Percentiles rank a stretch among this genome's conserved stretches.
Evolutionary conservation across 2,797 vertebrate species (phyloP).

Genomic region (Discoglossus pictus): DNA sequence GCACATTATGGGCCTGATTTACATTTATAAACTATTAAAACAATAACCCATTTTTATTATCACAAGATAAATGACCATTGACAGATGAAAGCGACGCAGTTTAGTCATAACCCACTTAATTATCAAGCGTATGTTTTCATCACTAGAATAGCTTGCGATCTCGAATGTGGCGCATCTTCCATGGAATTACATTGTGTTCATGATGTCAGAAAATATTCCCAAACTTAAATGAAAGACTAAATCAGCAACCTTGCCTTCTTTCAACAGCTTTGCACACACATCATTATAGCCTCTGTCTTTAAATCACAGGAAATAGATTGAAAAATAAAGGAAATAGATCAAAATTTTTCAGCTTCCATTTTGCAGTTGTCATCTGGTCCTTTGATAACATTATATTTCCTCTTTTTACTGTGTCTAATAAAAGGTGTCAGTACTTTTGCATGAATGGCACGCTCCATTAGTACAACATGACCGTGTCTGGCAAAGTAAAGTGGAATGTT

Average conservation of each 20-base stretch:
- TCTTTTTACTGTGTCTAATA: conserved; percentile 61
- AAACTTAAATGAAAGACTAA: conserved; percentile 30
- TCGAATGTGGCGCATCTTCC: too few species aligned
- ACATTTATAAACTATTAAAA: too few species aligned
- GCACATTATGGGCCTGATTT: too few species aligned
- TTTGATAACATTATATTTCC: conserved; percentile 68
- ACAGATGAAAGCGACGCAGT: too few species aligned
- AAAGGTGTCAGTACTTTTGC: conserved; percentile 61
- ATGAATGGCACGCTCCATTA: conserved; percentile 60
- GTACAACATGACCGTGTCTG: conserved; percentile 58
- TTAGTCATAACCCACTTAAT: too few species aligned
- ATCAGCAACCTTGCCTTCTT: conserved; percentile 38
- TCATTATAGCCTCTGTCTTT: conserved; percentile 58
- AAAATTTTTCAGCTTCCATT: conserved; percentile 60
- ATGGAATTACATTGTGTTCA: conserved; percentile 19
- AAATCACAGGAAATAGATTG: conserved; percentile 63
- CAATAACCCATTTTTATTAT: too few species aligned
- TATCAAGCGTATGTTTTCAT: too few species aligned
- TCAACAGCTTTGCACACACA: conserved; percentile 47
- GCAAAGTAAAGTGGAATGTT: conserved; percentile 57
- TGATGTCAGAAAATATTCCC: conserved; percentile 31
- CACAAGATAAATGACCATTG: too few species aligned
- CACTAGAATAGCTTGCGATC: too few species aligned
- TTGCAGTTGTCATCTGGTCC: conserved; percentile 60
- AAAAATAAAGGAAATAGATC: conserved; percentile 44